A percentile compares a stretch with the other conserved stretches of the same genome.
Evolutionary conservation across 2,113 vertebrate species (phyloP).

Genomic region (Xiphophorus maculatus): DNA sequence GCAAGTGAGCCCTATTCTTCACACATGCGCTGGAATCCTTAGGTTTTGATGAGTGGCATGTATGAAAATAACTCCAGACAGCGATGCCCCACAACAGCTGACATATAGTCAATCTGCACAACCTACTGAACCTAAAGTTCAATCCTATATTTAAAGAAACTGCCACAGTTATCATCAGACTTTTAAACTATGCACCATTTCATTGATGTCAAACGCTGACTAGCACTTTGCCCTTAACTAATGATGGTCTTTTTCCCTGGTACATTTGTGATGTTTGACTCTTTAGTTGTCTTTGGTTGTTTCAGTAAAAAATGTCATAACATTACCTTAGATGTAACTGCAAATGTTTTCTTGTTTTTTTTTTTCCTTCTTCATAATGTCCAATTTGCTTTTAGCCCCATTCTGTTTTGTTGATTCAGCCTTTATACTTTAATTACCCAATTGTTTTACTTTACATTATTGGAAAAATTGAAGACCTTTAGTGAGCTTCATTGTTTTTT

Average conservation of each 20-base stretch:
- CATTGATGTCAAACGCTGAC: not conserved
- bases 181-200: not conserved
- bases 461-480: not conserved
- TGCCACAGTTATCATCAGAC: not conserved
- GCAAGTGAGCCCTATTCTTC: not conserved
- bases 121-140: not conserved
- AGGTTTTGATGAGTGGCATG: not conserved
- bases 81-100: not conserved
- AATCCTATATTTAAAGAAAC: not conserved
- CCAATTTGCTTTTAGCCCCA: not conserved
- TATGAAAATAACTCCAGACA: not conserved
- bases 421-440: not conserved
- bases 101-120: not conserved
- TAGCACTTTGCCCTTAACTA: not conserved
- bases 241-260: not conserved
- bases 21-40: not conserved
- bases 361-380: not conserved
- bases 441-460: not conserved
- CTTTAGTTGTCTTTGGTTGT: not conserved
- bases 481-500: constrained; percentile 3
- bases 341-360: not conserved
- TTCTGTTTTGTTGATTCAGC: not conserved
- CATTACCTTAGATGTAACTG: not conserved
- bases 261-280: not conserved
- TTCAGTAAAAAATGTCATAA: not conserved